phyloP scores from a whole-genome alignment of 2,797 vertebrate genomes.

The Propithecus deckenii region DNA sequence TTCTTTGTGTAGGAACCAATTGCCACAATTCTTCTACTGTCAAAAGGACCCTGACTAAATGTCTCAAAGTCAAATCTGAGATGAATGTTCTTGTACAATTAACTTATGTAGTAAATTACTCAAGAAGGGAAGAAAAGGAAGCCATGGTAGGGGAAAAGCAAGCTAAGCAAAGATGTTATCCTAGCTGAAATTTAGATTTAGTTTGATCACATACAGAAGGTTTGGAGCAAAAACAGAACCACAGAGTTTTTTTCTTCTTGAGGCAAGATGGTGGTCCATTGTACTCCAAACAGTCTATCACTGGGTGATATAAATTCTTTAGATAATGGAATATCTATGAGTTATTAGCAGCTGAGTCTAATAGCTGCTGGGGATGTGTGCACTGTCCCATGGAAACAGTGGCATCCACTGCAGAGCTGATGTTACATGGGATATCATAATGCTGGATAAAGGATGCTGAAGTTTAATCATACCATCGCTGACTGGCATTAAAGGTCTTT shows the following conservation, averaged over 20 bases:
- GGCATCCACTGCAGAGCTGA: accelerated
- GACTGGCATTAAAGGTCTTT: not conserved
- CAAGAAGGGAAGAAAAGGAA: not conserved
- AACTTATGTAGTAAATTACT: not conserved
- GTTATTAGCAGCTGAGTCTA: not conserved
- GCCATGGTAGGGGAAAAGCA: not conserved
- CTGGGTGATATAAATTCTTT: not conserved
- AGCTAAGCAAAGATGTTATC: not conserved
- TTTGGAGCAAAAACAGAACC: not conserved
- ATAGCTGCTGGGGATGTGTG: too few species aligned
- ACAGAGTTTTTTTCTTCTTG: not conserved
- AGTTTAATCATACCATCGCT: not conserved
- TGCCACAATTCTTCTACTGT: not conserved
- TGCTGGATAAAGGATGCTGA: not conserved
- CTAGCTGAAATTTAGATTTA: not conserved
- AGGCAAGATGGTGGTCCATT: not conserved
- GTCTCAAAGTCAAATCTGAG: not conserved
- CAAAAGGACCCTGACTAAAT: not conserved
- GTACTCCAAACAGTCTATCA: not conserved
- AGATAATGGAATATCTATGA: not conserved
- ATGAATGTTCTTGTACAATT: not conserved
- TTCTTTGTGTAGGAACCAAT: not conserved
- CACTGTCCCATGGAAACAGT: not conserved
- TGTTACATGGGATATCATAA: accelerated
- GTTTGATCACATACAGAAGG: not conserved